phyloP scores from a whole-genome alignment of 2,888 invertebrate genomes.

The Troglohyphantes excavatus region DNA sequence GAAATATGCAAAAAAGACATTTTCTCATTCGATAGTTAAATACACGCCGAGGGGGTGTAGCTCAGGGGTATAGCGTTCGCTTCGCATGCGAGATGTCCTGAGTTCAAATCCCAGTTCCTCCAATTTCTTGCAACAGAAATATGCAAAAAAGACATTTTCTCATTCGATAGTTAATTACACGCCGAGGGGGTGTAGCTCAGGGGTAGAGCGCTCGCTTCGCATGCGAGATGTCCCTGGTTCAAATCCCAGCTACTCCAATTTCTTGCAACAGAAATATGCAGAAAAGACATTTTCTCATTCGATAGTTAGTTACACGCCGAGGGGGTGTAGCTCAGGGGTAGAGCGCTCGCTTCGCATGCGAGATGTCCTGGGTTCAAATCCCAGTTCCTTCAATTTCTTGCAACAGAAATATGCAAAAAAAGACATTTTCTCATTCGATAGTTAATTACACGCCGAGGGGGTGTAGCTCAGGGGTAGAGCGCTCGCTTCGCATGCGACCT shows the following conservation, averaged over 20 bases:
- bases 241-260: no score
- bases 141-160: no score
- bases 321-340: slow-evolving; percentile 39
- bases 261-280: no score
- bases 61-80: slow-evolving; percentile 33
- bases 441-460: no score
- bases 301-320: no score
- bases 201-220: slow-evolving; percentile 45
- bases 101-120: slow-evolving; percentile 37
- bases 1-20: no score
- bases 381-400: neutral
- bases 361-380: slow-evolving; percentile 37
- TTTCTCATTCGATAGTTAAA: no score
- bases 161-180: no score
- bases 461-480: slow-evolving; percentile 44
- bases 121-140: no score
- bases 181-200: slow-evolving; percentile 38
- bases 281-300: no score
- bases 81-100: slow-evolving; percentile 1
- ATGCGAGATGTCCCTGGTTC: slow-evolving; percentile 41
- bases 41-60: neutral
- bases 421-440: no score
- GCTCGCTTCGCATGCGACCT: slow-evolving; percentile 41
- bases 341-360: slow-evolving; percentile 46
- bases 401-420: no score